Base-by-base conservation (phyloP, 2,797 vertebrate species). In the Clangula hyemalis region DNA sequence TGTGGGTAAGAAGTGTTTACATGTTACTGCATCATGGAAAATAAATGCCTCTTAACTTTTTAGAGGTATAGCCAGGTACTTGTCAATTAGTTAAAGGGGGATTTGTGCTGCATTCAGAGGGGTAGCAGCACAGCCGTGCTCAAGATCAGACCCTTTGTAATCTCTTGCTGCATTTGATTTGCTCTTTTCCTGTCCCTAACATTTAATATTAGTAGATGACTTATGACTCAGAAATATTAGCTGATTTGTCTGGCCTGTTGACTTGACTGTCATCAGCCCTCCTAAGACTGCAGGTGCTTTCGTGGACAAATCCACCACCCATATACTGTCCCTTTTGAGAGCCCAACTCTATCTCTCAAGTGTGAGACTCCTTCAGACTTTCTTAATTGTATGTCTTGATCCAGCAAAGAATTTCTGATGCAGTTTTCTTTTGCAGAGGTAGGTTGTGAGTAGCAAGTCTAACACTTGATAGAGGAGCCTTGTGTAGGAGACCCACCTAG, bases 1-100 rank as follows among this genome's bases (percentile, higher is more conserved):
- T 77, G 98, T 99, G 1, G 99, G 99, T 99, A 97, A 97, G 96
- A 43, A 15, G 51, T 45, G 20, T 64, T 70, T 19, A 3, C 7
- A 2, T 6, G 19, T 68, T 70, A 17, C 78, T 53, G 13, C 27
- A 6, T 10, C 36, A 3, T 0, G 3, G 68, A 38, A 32, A 22
- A 56, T 7, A 28, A 75, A 19, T 41, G 6, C 41, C 68, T 17
- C 12, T 75, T 32, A 3, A 1, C 11, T 6, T 3, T 45, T 10
- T 0, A 4, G 53, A 16, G 27, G 4, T 15, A 0, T 14, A 54
- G 57, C 8, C 8, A 22, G 11, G 17, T 19, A 0, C 8, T 36
- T 71, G 49, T 4, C 25, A 28, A 1, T 13, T 41, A 36, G 13
- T 14, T 18, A 12, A 2, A 74, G 56, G 2, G 10, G 68, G 32